These are phyloP conservation scores for Trachelus stipa DNA, from an alignment of 2,888 invertebrate species.

Conservation along the genomic window DNA sequence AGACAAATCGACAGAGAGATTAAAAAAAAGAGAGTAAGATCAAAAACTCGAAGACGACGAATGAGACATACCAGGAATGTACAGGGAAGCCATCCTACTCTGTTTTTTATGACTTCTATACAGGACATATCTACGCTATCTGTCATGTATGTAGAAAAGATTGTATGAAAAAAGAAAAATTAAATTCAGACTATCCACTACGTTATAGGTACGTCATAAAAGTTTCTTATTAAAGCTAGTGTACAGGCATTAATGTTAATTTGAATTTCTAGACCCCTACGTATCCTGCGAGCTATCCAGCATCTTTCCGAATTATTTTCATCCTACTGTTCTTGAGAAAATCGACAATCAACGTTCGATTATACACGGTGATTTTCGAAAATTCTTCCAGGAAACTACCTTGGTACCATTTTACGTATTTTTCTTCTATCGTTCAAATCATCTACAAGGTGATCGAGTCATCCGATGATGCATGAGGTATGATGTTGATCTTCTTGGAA, in stretches of 20 bases:
- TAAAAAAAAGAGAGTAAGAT: slow-evolving; percentile 27
- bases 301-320: not conserved
- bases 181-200: not conserved
- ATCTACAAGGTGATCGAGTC: not conserved
- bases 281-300: too few species aligned
- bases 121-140: not conserved
- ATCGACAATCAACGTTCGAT: not conserved
- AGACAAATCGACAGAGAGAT: slow-evolving; percentile 45
- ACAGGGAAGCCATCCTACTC: not conserved
- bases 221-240: not conserved
- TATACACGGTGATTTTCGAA: not conserved
- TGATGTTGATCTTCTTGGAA: not conserved
- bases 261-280: not conserved
- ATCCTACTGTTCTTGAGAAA: not conserved
- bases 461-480: not conserved
- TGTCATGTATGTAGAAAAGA: not conserved
- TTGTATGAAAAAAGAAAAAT: not conserved
- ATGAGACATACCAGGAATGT: not conserved
- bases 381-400: not conserved
- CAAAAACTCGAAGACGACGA: not conserved
- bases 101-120: not conserved
- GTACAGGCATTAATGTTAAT: not conserved
- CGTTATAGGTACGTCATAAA: not conserved
- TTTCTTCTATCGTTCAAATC: not conserved
- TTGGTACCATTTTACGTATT: not conserved